Evolutionary conservation across 2,888 invertebrate species (phyloP).

Genomic region (Serrognathus titanus): DNA sequence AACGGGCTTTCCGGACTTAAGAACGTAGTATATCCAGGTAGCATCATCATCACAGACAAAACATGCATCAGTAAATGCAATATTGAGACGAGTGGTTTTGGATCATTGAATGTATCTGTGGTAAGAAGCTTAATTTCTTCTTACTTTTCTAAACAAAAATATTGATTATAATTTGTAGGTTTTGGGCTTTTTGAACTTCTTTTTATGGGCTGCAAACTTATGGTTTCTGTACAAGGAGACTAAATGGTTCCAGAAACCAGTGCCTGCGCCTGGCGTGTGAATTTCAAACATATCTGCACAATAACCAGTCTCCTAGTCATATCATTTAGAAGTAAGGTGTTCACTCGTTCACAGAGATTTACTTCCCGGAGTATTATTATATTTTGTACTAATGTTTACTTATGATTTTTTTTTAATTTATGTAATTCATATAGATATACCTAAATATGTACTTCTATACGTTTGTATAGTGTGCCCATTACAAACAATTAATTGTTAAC

Average conservation of each 20-base stretch:
- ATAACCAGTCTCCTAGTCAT: no score
- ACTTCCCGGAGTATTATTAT: no score
- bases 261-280: slow-evolving; percentile 11
- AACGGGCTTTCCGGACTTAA: slow-evolving; percentile 59
- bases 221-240: slow-evolving; percentile 78
- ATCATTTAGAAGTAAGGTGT: no score
- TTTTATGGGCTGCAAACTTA: slow-evolving; percentile 65
- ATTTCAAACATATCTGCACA: neutral
- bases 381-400: no score
- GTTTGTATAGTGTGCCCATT: no score
- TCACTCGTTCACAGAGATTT: no score
- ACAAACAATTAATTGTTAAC: no score
- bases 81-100: slow-evolving; percentile 49
- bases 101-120: slow-evolving; percentile 59
- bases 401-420: no score
- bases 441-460: no score
- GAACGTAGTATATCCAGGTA: slow-evolving; percentile 41
- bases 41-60: slow-evolving; percentile 13
- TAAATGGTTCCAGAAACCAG: slow-evolving; percentile 49
- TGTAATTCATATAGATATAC: no score
- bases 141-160: no score
- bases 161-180: slow-evolving; percentile 51
- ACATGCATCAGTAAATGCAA: slow-evolving; percentile 21
- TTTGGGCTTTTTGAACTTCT: slow-evolving; percentile 67
- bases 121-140: slow-evolving; percentile 42